A percentile compares a stretch with the other conserved stretches of the same genome.
phyloP scores from a whole-genome alignment of 2,888 invertebrate species.

The Lordiphosa fenestrarum region DNA sequence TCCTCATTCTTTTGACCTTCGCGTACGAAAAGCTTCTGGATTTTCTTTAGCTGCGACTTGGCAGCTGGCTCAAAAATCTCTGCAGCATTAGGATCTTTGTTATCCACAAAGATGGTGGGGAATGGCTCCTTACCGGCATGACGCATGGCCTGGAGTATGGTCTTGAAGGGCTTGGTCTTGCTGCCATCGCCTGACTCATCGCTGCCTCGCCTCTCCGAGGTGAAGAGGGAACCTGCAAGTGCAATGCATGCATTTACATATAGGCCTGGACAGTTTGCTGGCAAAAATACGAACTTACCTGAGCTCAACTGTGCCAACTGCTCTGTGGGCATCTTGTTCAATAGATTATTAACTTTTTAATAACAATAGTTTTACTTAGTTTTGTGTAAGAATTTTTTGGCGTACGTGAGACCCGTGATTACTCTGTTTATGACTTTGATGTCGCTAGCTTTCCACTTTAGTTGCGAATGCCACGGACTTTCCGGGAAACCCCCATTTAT shows the following conservation, averaged over 20 bases:
- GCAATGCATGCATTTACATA: neutral
- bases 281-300: slow-evolving; percentile 49
- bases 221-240: slow-evolving; percentile 84
- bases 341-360: slow-evolving; percentile 11
- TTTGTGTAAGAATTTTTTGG: too few species aligned
- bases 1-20: slow-evolving; percentile 90
- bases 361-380: too few species aligned
- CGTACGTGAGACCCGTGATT: too few species aligned
- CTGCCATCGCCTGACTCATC: slow-evolving; percentile 94
- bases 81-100: slow-evolving; percentile 85
- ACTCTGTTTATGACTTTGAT: too few species aligned
- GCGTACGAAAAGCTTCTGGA: slow-evolving; percentile 92
- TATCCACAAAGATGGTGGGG: slow-evolving; percentile 91
- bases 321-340: slow-evolving; percentile 68
- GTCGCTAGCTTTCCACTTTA: too few species aligned
- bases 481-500: too few species aligned
- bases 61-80: slow-evolving; percentile 89
- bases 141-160: slow-evolving; percentile 93
- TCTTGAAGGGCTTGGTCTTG: slow-evolving; percentile 92
- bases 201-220: slow-evolving; percentile 92
- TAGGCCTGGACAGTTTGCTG: neutral
- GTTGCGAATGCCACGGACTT: too few species aligned
- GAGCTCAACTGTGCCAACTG: slow-evolving; percentile 61
- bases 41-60: slow-evolving; percentile 96
- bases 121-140: slow-evolving; percentile 92